Evolutionary conservation across 2,113 vertebrate genomes (phyloP).

Genomic region (Nettapus auritus): DNA sequence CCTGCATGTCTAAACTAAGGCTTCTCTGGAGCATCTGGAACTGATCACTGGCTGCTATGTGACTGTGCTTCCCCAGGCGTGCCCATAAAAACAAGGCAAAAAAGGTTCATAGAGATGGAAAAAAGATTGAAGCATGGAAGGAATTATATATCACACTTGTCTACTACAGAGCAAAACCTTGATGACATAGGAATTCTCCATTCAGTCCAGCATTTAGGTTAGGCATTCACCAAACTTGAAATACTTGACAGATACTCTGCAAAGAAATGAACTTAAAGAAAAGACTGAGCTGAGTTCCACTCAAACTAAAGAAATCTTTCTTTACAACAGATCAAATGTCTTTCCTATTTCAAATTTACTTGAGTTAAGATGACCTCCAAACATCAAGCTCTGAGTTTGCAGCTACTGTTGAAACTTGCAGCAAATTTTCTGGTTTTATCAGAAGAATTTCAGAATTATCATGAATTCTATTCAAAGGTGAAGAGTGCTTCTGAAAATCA

Average conservation of each 20-base stretch:
- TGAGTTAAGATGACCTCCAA: background rate
- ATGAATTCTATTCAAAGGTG: background rate
- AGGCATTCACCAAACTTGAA: background rate
- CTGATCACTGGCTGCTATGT: background rate
- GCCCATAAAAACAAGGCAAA: background rate
- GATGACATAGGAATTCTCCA: background rate
- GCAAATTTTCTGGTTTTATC: background rate
- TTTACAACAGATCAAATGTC: background rate
- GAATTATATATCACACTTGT: background rate
- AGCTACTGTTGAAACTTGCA: background rate
- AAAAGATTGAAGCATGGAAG: background rate
- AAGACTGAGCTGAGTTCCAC: background rate
- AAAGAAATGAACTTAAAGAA: background rate
- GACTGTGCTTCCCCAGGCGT: background rate
- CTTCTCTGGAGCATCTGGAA: background rate
- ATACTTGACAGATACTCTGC: background rate
- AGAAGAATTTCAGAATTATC: background rate
- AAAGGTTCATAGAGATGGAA: background rate
- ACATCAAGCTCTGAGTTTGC: background rate
- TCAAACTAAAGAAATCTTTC: background rate
- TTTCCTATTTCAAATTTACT: background rate
- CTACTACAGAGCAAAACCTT: background rate
- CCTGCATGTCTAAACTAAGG: background rate
- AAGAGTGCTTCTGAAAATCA: background rate
- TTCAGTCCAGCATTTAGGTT: background rate